Conservation (phyloP, 2,797 vertebrate species). For the Platalea minor region DNA sequence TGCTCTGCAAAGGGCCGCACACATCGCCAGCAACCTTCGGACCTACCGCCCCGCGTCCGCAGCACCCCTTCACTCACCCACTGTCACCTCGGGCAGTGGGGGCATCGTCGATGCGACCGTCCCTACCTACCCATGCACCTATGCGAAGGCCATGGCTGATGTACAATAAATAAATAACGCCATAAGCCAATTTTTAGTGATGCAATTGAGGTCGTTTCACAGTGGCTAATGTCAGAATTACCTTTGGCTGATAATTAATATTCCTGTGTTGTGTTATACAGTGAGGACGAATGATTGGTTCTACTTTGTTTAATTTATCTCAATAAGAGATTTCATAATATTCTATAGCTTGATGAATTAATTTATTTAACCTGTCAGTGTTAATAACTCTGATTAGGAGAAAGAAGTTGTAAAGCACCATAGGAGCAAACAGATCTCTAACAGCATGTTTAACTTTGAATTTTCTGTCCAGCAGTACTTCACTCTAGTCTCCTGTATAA, state of each 20-base stretch:
- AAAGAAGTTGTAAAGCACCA: slow-evolving; percentile 62
- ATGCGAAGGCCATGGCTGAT: background rate
- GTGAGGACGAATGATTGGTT: slow-evolving; percentile 73
- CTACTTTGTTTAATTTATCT: slow-evolving; percentile 77
- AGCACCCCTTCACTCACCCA: background rate
- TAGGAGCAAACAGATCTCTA: slow-evolving; percentile 51
- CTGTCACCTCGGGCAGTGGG: background rate
- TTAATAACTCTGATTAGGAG: slow-evolving; percentile 76
- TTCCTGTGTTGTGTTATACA: slow-evolving; percentile 61
- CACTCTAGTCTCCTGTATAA: slow-evolving; percentile 37
- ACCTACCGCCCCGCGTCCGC: background rate
- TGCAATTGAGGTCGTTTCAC: background rate
- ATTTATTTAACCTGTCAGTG: slow-evolving; percentile 80
- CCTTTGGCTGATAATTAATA: slow-evolving; percentile 67
- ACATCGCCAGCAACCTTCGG: background rate
- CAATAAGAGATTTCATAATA: slow-evolving; percentile 77
- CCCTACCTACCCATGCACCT: background rate
- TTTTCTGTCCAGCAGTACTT: slow-evolving; percentile 52
- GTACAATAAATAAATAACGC: background rate
- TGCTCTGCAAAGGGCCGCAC: slow-evolving; percentile 29
- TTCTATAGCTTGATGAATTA: slow-evolving; percentile 78
- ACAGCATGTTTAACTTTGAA: slow-evolving; percentile 44
- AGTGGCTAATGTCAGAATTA: slow-evolving; percentile 43
- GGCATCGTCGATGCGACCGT: background rate
- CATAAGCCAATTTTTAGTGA: background rate